These are phyloP conservation scores for Drosophila mettleri DNA, from an alignment of 2,888 invertebrate genomes.

Conservation along the genomic window DNA sequence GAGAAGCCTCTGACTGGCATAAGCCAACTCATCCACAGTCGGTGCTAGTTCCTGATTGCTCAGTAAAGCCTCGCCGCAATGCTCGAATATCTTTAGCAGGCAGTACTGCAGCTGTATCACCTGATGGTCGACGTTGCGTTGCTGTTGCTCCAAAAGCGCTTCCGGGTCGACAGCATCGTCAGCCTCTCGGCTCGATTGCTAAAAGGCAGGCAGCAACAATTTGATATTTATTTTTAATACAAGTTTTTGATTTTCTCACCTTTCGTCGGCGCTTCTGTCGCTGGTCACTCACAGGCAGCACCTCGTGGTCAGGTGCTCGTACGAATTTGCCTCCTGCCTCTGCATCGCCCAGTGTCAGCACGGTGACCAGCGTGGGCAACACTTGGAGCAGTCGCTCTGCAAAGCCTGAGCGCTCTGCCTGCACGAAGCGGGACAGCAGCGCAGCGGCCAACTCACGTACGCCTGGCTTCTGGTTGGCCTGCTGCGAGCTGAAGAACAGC, in stretches of 20 bases:
- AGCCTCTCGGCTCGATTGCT: constrained; percentile 1
- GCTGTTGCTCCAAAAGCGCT: constrained; percentile 86
- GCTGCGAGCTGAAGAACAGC: constrained; percentile 89
- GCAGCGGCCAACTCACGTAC: constrained; percentile 92
- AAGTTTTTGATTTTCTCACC: constrained; percentile 25
- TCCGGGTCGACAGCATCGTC: constrained; percentile 52
- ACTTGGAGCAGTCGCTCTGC: constrained; percentile 87
- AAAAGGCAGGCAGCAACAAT: neutral
- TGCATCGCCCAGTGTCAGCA: constrained; percentile 86
- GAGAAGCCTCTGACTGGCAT: constrained; percentile 89
- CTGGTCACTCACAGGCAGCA: constrained; percentile 20
- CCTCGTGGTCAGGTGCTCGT: constrained; percentile 84
- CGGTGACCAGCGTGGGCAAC: constrained; percentile 87
- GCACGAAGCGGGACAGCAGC: constrained; percentile 91
- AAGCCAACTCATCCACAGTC: constrained; percentile 87
- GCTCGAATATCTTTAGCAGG: constrained; percentile 88
- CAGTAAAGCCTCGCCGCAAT: constrained; percentile 88
- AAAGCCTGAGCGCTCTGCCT: constrained; percentile 90
- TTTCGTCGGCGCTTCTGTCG: constrained; percentile 40
- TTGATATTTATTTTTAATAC: neutral
- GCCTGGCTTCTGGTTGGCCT: constrained; percentile 86
- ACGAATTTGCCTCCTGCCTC: constrained; percentile 87
- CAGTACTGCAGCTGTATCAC: constrained; percentile 91
- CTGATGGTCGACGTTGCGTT: constrained; percentile 90
- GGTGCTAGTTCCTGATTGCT: constrained; percentile 66